A percentile compares a stretch with the other conserved stretches of the same genome.
These are phyloP conservation scores for Pollenia labialis DNA, from an alignment of 2,888 invertebrate genomes.

Conservation along the genomic window DNA sequence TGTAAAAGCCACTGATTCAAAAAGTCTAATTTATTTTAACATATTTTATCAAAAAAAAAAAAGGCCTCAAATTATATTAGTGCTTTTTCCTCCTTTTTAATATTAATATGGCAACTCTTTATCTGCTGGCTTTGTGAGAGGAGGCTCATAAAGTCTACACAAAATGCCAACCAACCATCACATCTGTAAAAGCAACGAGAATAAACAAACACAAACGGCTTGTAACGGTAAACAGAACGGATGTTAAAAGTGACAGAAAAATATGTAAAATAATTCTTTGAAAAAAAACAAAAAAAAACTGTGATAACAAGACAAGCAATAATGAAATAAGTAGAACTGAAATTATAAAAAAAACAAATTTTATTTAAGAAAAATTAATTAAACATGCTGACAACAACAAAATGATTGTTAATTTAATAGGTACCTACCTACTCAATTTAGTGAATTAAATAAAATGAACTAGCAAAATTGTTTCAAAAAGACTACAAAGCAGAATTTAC, in stretches of 20 bases:
- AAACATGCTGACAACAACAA: conserved; percentile 9
- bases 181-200: conserved; percentile 54
- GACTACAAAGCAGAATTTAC: neutral
- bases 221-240: conserved; percentile 67
- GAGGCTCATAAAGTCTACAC: conserved; percentile 7
- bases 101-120: conserved; percentile 43
- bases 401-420: neutral
- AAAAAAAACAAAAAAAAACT: conserved; percentile 25
- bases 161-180: conserved; percentile 38
- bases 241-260: conserved; percentile 56
- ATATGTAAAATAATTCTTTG: conserved; percentile 39
- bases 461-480: neutral
- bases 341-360: conserved; percentile 37
- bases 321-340: neutral
- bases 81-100: neutral
- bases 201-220: conserved; percentile 60
- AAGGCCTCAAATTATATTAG: no score
- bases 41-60: no score
- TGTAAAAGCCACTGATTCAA: no score
- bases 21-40: no score
- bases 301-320: conserved; percentile 27
- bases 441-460: conserved; percentile 8
- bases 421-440: neutral
- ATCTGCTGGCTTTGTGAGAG: conserved; percentile 32
- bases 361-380: neutral